Percentiles rank a stretch among this genome's conserved stretches.
Evolutionary conservation across 2,888 invertebrate genomes (phyloP).

Genomic region (Lithophane socia): DNA sequence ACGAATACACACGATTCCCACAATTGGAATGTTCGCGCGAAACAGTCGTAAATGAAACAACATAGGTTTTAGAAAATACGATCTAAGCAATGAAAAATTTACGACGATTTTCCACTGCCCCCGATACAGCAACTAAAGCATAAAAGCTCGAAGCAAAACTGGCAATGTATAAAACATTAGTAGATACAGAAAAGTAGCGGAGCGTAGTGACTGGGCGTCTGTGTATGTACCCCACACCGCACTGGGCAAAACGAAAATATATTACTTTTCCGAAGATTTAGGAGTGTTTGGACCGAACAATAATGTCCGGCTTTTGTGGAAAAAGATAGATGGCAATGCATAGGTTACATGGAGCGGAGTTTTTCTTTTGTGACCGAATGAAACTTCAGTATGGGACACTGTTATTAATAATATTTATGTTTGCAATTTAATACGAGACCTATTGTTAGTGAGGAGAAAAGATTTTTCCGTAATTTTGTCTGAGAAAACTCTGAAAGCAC

Average conservation of each 20-base stretch:
- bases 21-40: conserved; percentile 77
- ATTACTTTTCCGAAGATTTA: conserved; percentile 91
- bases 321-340: conserved; percentile 91
- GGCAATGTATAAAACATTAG: conserved; percentile 89
- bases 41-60: conserved; percentile 80
- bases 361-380: conserved; percentile 89
- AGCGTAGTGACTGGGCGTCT: conserved; percentile 73
- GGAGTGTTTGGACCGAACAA: conserved; percentile 91
- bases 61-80: conserved; percentile 78
- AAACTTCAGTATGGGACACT: conserved; percentile 84
- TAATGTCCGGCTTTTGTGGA: conserved; percentile 91
- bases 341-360: conserved; percentile 88
- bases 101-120: conserved; percentile 79
- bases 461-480: conserved; percentile 77
- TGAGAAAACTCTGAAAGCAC: conserved; percentile 68
- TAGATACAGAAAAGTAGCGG: conserved; percentile 87
- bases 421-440: conserved; percentile 80
- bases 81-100: conserved; percentile 77
- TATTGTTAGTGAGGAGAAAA: conserved; percentile 80
- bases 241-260: conserved; percentile 91
- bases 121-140: conserved; percentile 66
- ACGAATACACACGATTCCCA: conserved; percentile 69
- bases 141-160: conserved; percentile 71
- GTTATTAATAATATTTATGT: conserved; percentile 89
- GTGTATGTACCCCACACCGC: conserved; percentile 84